phyloP scores from a whole-genome alignment of 2,888 invertebrate species.

The Agrotis puta region DNA sequence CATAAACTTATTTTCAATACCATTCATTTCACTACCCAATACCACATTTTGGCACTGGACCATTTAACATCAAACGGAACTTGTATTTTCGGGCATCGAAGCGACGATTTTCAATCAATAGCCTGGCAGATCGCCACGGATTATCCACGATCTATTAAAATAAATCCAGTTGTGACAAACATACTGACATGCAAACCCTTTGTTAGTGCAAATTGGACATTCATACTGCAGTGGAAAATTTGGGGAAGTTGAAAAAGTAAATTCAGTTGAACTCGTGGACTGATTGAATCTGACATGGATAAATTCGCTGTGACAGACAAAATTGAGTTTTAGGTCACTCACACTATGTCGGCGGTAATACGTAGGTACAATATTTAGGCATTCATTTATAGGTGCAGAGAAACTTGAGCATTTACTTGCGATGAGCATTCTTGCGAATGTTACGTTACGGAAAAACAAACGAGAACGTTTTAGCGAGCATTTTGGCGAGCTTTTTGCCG shows the following conservation, averaged over 20 bases:
- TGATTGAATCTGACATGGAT: conserved; percentile 5
- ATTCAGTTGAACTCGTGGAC: neutral
- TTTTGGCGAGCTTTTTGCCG: no score
- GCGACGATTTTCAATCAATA: conserved; percentile 67
- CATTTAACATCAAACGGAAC: conserved; percentile 46
- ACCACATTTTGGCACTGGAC: conserved; percentile 45
- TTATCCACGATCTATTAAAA: conserved; percentile 67
- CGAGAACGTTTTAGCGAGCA: no score
- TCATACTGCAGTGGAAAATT: conserved; percentile 6
- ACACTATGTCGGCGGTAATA: no score
- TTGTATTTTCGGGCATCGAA: conserved; percentile 47
- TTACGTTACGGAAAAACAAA: no score
- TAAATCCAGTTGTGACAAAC: conserved; percentile 66
- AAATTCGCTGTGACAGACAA: neutral
- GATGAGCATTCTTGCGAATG: no score
- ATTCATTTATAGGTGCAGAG: no score
- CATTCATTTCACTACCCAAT: conserved; percentile 17
- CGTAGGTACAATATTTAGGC: no score
- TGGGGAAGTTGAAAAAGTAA: neutral
- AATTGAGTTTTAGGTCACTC: no score
- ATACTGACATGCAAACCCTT: conserved; percentile 47
- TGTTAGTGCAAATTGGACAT: conserved; percentile 41
- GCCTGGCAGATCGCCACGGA: conserved; percentile 70
- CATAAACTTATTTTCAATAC: conserved; percentile 7
- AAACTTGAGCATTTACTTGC: no score